Conservation (phyloP, 2,113 vertebrate species). For the Trichechus manatus region DNA sequence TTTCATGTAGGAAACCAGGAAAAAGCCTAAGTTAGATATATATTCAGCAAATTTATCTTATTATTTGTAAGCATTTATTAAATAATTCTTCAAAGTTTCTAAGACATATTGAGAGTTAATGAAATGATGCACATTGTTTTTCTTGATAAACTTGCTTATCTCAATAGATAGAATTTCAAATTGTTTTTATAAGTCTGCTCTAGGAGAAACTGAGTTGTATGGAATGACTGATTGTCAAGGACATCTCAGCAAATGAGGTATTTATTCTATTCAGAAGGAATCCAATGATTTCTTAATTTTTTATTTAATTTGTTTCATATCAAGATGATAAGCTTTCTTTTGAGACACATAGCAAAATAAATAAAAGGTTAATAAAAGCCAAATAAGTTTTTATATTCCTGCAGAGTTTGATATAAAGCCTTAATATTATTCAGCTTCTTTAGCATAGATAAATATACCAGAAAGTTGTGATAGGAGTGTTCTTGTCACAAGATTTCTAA, state of each 20-base stretch:
- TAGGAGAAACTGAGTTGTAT: constrained; percentile 84
- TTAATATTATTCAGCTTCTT: constrained; percentile 67
- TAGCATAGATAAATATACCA: constrained; percentile 59
- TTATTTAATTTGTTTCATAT: constrained; percentile 86
- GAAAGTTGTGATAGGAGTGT: background rate
- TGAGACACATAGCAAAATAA: constrained; percentile 82
- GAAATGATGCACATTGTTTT: constrained; percentile 69
- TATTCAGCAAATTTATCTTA: constrained; percentile 64
- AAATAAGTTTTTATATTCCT: constrained; percentile 74
- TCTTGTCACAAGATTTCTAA: constrained; percentile 63
- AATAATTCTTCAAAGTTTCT: constrained; percentile 75
- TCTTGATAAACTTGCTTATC: constrained; percentile 78
- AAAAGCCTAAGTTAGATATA: background rate
- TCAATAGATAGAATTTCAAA: constrained; percentile 80
- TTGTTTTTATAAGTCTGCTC: constrained; percentile 82
- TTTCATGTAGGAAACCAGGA: background rate
- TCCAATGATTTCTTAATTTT: constrained; percentile 84
- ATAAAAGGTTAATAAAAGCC: constrained; percentile 86
- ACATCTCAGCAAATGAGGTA: constrained; percentile 83
- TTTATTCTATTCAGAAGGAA: constrained; percentile 84
- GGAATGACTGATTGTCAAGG: constrained; percentile 84
- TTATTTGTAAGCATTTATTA: constrained; percentile 80
- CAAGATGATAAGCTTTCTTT: constrained; percentile 82
- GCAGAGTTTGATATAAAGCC: constrained; percentile 79
- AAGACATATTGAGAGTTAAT: constrained; percentile 76